Percentiles rank a stretch among this genome's conserved stretches.
phyloP scores from a whole-genome alignment of 2,888 invertebrate species.

The Lottia gigantea region DNA sequence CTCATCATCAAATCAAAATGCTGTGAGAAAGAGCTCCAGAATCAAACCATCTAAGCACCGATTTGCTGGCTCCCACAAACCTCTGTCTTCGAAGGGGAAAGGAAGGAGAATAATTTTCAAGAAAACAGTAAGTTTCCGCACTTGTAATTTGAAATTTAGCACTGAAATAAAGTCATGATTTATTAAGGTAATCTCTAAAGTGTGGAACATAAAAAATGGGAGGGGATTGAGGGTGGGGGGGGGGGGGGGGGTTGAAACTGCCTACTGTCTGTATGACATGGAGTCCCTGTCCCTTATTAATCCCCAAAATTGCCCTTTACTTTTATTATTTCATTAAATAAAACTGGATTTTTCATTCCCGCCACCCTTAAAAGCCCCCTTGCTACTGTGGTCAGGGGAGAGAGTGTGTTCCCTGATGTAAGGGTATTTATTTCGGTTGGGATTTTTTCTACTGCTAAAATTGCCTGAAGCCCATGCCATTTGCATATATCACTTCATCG shows the following conservation, averaged over 20 bases:
- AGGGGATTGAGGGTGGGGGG: too few species aligned
- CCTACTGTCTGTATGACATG: too few species aligned
- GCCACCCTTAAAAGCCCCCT: constrained; percentile 83
- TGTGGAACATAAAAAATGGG: too few species aligned
- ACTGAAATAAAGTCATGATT: too few species aligned
- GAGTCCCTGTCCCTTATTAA: too few species aligned
- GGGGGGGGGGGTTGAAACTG: too few species aligned
- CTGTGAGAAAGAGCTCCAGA: constrained; percentile 60
- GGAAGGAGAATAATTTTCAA: constrained; percentile 80
- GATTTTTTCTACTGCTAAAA: too few species aligned
- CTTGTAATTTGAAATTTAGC: too few species aligned
- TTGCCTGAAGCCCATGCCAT: too few species aligned
- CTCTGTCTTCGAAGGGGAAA: constrained; percentile 74
- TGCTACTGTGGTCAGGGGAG: constrained; percentile 84
- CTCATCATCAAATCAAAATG: constrained; percentile 39
- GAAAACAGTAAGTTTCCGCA: constrained; percentile 70
- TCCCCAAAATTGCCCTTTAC: neutral
- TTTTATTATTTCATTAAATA: neutral
- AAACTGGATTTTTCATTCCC: constrained; percentile 37
- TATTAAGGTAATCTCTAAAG: too few species aligned
- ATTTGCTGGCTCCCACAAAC: constrained; percentile 46
- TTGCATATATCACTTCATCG: too few species aligned
- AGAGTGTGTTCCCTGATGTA: constrained; percentile 82
- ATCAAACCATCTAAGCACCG: constrained; percentile 60
- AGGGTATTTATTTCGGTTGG: constrained; percentile 25